Evolutionary conservation across 64 coral and sea anemone genomes (phyloP), one percentile per base, ranked within the genome.

Genomic region (Trachythela sp.): DNA sequence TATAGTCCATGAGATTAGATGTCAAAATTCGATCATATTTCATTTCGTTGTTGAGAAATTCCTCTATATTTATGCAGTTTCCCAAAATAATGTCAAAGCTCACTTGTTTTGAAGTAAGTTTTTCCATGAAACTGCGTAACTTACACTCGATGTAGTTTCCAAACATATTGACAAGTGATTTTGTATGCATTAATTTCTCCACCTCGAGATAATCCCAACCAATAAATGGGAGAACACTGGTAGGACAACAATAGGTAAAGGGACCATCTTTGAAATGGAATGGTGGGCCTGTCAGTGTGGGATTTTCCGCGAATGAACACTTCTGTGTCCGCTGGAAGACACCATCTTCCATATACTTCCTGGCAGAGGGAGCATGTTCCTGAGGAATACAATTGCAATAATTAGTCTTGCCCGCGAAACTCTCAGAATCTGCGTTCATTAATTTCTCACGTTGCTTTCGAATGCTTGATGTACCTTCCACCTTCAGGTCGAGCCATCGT

Each of bases 1-100:
- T 80, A 29, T 80, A 80, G 20, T 80, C 75, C 75, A 80, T 80
- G 15, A 80, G 37, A 38, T 80, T 80, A 17, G 75, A 80, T 80
- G 75, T 80, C 34, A 80, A 39, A 80, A 80, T 80, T 17, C 75
- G 75, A 39, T 80, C 75, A 39, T 80, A 80, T 37, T 35, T 80
- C 20, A 0, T 2, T 6, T 80, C 75, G 7, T 35, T 39, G 75
- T 37, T 10, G 31, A 39, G 13, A 8, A 36, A 35, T 39, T 35
- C 31, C 2, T 13, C 75, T 2, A 37, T 15, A 35, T 35, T 10
- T 29, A 80, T 80, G 34, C 75, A 80, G 34, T 35, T 2, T 10
- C 75, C 30, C 4, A 35, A 4, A 36, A 80, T 35, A 30, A 80
- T 80, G 31, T 80, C 37, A 80, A 80, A 80, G 1, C 34, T 80